Evolutionary conservation across 1,140 invertebrate species (phyloP), one percentile per base, ranked within the genome.

Genomic region (Plodia interpunctella): DNA sequence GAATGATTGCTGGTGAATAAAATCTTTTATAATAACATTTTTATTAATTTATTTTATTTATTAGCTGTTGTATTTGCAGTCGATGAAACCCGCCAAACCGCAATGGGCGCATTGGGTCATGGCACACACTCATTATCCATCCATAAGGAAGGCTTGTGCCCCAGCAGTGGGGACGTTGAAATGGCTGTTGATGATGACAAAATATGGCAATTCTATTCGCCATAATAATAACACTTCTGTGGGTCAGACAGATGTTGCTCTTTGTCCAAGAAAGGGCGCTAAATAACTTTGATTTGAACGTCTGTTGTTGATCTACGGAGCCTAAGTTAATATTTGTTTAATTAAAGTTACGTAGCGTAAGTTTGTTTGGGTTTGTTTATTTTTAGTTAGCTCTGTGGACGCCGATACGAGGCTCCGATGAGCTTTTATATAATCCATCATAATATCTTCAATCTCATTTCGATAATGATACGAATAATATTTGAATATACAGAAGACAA

Each of bases 281-380:
- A 44, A 44, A 44, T 44, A 44, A 44, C 38, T 44, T 44, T 44
- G 38, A 44, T 44, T 44, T 44, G 1, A 44, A 32, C 6, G 38
- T 15, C 38, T 44, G 38, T 2, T 17, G 15, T 17, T n/a, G 38
- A 44, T 44, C 38, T n/a, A 44, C 38, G 3, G 15, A 44, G 13
- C 38, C 38, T 44, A 44, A 44, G 38, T 44, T 15, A 44, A 44
- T 44, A 44, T 44, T 44, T 44, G 38, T 44, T 15, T 44, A 44
- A 44, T 44, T 44, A 44, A 44, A 44, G 38, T 44, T 44, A 44
- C 38, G 38, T 15, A 44, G 38, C 30, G 30, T 17, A 44, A 44
- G 38, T 44, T 44, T 44, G 10, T 44, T 44, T 44, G 38, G 38
- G 38, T 15, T 44, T 44, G 10, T 15, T 44, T 44, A 44, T 44